Percentiles rank a stretch among this genome's conserved stretches.
These are phyloP conservation scores for Buathra laborator DNA, from an alignment of 2,888 invertebrate species.

Conservation along the genomic window DNA sequence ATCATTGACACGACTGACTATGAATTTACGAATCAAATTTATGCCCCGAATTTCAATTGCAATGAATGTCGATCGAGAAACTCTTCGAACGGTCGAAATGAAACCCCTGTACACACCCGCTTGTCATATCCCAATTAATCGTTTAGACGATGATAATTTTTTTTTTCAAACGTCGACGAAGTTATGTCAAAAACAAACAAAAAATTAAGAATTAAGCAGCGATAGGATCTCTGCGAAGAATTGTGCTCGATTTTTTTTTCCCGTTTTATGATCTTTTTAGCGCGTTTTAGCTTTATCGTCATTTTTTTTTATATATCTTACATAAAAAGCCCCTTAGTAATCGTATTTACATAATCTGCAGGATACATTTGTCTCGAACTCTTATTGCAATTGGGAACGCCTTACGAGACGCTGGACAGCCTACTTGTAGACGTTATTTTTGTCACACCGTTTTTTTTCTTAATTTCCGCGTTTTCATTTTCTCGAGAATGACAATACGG, in stretches of 20 bases:
- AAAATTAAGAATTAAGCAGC: background rate
- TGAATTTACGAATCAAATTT: background rate
- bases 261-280: background rate
- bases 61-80: background rate
- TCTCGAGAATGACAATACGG: background rate
- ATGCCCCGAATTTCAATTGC: background rate
- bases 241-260: constrained; percentile 5
- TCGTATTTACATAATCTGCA: background rate
- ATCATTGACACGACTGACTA: background rate
- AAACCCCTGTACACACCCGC: background rate
- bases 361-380: background rate
- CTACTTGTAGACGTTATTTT: background rate
- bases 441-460: background rate
- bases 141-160: background rate
- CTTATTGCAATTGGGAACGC: constrained; percentile 3
- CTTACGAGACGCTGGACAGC: background rate
- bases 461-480: background rate
- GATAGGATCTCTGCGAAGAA: background rate
- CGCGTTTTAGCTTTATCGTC: background rate
- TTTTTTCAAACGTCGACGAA: background rate
- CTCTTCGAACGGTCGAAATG: background rate
- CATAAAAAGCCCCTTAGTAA: constrained; percentile 16
- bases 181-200: background rate
- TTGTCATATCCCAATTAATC: background rate
- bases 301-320: constrained; percentile 6